Evolutionary conservation across 2,888 invertebrate genomes (phyloP), one percentile per base, ranked within the genome.

Genomic region (Amblyteles armatorius): DNA sequence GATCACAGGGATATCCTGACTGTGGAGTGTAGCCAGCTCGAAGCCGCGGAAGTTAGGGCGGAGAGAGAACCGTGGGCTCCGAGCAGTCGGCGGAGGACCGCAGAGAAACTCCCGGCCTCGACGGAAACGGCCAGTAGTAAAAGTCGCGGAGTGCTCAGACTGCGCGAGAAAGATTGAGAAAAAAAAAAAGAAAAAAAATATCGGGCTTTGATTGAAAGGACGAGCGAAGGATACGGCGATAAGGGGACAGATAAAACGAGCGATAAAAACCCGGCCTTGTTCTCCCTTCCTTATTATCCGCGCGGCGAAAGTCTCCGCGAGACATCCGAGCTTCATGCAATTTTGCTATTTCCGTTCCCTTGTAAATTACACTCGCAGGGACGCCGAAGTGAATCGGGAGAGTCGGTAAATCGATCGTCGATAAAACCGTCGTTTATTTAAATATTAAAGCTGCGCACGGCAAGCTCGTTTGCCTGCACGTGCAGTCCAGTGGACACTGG

Each of bases 371-470:
- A 68, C 36, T 22, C 44, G 67, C 9, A 13, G 7, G 19, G 0
- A 16, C 22, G 36, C 40, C 40, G 73, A 60, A 73, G 60, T 36
- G 26, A 11, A 48, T 48, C 63, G 48, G 11, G 36, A 44, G 73
- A 26, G n/a, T 11, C 36, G 48, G 19, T n/a, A 26, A 68, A 69
- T 78, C 57, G 78, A 78, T 78, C 57, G 78, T 36, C 68, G 57
- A 69, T 68, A 78, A 68, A 57, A 36, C 44, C 68, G 57, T 29
- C 55, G 68, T 55, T 78, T 68, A 36, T 44, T 68, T 55, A 48
- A 78, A 78, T 78, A 55, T 78, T 48, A 55, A 78, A 78, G 63
- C 16, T 52, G 36, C 79, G 65, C 71, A 63, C 79, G 16, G 19
- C 3, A 29, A 71, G n/a, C 44, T 13, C 48, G 71, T 13, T 29